phyloP scores from a whole-genome alignment of 2,888 invertebrate species.

The Hybos culiciformis region DNA sequence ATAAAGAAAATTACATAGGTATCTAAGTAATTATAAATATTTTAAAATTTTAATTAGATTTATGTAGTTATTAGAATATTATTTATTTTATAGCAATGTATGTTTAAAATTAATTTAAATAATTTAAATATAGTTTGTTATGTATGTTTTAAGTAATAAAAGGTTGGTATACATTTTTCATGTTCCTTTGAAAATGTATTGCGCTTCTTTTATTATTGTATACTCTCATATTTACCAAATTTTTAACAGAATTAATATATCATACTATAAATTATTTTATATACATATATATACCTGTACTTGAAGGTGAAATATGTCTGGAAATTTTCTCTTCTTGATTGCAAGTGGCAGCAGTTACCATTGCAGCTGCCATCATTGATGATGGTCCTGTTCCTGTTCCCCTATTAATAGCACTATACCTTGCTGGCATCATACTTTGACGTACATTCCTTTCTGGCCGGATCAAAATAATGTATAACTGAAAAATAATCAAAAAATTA shows the following conservation, averaged over 20 bases:
- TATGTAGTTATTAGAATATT: no score
- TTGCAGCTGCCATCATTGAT: constrained; percentile 54
- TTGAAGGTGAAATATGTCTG: constrained; percentile 43
- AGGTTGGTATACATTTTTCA: not conserved
- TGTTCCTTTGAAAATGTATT: no score
- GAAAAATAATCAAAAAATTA: constrained; percentile 4
- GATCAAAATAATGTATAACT: constrained; percentile 80
- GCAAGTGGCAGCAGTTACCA: constrained; percentile 52
- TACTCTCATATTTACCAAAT: no score
- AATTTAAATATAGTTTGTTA: not conserved
- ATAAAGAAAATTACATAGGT: constrained; percentile 4
- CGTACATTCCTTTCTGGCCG: constrained; percentile 82
- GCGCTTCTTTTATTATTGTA: no score
- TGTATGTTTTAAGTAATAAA: not conserved
- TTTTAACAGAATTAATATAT: no score
- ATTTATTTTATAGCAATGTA: no score
- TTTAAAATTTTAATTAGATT: not conserved
- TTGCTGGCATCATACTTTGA: constrained; percentile 70
- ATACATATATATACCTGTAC: constrained; percentile 24
- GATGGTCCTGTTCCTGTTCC: constrained; percentile 46
- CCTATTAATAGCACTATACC: constrained; percentile 48
- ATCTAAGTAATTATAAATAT: no score
- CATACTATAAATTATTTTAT: not conserved
- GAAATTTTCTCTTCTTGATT: constrained; percentile 52
- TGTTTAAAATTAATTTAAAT: no score